These are phyloP conservation scores for Hyles lineata DNA, from an alignment of 2,888 invertebrate genomes.

Conservation along the genomic window DNA sequence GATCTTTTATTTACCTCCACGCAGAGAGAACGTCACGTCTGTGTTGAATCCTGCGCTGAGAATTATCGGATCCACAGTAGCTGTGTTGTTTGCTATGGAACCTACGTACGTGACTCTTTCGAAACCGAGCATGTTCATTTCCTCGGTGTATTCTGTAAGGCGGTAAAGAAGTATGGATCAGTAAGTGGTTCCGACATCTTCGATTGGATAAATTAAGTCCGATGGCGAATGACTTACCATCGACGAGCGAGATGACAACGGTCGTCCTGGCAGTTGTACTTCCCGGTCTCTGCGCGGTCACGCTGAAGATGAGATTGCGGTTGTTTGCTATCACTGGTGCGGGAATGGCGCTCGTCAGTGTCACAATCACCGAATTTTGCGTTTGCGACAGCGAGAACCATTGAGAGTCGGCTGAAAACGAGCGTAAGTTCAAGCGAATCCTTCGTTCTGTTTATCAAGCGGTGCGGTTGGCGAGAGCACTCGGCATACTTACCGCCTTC, in stretches of 20 bases:
- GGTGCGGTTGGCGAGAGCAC: no score
- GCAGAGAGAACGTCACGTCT: background rate
- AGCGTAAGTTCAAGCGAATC: background rate
- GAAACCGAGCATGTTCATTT: conserved; percentile 13
- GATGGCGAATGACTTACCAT: conserved; percentile 36
- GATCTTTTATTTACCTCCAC: background rate
- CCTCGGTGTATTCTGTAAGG: conserved; percentile 14
- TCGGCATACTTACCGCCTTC: conserved; percentile 35
- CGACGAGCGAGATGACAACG: conserved; percentile 36
- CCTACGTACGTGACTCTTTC: conserved; percentile 15
- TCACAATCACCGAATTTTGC: conserved; percentile 32
- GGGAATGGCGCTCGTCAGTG: conserved; percentile 33
- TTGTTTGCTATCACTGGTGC: conserved; percentile 32
- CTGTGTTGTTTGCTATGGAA: background rate
- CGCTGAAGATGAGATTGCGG: conserved; percentile 33
- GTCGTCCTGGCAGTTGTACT: conserved; percentile 37
- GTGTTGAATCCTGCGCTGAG: background rate
- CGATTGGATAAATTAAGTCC: conserved; percentile 16
- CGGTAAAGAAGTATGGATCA: no score
- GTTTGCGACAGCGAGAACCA: conserved; percentile 26
- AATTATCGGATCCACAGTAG: background rate
- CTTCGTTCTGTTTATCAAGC: no score
- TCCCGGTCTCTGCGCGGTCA: conserved; percentile 35
- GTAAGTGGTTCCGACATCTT: no score
- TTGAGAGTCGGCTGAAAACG: conserved; percentile 28